A percentile compares a stretch with the other conserved stretches of the same genome.
Evolutionary conservation across 2,113 vertebrate species (phyloP).

Genomic region (Cyprinodon tularosa): DNA sequence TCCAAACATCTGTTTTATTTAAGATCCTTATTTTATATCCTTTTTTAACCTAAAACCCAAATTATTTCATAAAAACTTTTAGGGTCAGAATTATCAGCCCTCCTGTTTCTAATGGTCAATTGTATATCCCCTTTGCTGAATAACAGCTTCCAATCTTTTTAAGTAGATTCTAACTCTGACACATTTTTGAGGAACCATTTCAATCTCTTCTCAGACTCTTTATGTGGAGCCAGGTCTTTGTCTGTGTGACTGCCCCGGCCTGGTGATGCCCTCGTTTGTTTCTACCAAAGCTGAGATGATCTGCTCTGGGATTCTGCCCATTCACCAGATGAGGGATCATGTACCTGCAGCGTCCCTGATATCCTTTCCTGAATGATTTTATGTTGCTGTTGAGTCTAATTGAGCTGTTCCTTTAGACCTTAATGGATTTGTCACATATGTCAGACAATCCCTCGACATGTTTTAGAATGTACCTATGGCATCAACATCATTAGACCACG

Average conservation of each 20-base stretch:
- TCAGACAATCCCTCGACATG: constrained; percentile 88
- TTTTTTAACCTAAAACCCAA: too few relatives aligned
- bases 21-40: too few relatives aligned
- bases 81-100: too few relatives aligned
- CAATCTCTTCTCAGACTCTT: constrained; percentile 83
- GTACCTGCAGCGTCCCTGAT: constrained; percentile 90
- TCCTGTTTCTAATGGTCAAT: too few relatives aligned
- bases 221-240: constrained; percentile 92
- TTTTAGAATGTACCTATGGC: constrained; percentile 92
- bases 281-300: constrained; percentile 98
- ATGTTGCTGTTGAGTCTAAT: neutral
- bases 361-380: constrained; percentile 80
- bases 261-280: constrained; percentile 97
- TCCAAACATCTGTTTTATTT: too few relatives aligned
- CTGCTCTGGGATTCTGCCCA: constrained; percentile 93
- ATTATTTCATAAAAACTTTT: too few relatives aligned
- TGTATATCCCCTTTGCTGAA: too few relatives aligned
- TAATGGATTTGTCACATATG: constrained; percentile 84
- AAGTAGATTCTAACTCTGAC: too few relatives aligned
- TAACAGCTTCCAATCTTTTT: too few relatives aligned
- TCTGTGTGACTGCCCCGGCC: constrained; percentile 95
- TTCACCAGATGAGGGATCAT: constrained; percentile 97
- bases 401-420: constrained; percentile 62
- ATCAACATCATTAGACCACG: constrained; percentile 91
- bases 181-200: neutral